Base-by-base conservation (phyloP, 2,888 invertebrate genomes). In the Geotrupes spiniger region DNA sequence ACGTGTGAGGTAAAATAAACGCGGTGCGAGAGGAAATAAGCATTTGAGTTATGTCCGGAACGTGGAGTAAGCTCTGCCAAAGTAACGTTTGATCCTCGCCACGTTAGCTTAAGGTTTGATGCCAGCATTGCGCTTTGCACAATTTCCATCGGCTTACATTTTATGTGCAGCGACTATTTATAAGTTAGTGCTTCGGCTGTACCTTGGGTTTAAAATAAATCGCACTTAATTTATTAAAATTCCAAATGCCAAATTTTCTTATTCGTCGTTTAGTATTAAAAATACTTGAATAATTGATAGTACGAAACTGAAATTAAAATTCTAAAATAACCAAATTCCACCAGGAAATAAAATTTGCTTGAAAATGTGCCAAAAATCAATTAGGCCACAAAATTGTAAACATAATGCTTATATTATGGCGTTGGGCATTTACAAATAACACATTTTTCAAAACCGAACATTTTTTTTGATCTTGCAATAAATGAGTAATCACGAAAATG, bases 41-140 rank as follows among this genome's bases (percentile, higher is more conserved):
- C 54, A 56, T 60, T 57, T 60, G 60, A 61, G 57, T 60, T 61
- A 62, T 63, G 60, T 62, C 58, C 60, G 56, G 57, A 63, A 60
- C 59, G 62, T 59, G 58, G 52, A 58, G 51, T 53, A 42, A 50
- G 53, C 53, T 52, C 55, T 54, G 44, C 48, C 43, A 52, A 49
- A 54, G 51, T 51, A 50, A 48, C 53, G 51, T 57, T 58, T 55
- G 56, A 53, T 58, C 54, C 56, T 53, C 47, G 55, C 48, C 48
- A 46, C 51, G 52, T 33, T 33, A 33, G 15, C 33, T 33, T 33
- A 33, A 45, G 17, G 42, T 42, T 46, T 43, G 42, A 39, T 46
- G 40, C 51, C 47, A 36, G 31, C 51, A 37, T 51, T 51, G 51
- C 15, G 33, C 46, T 42, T 46, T 38, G 14, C 41, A 42, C 36